A percentile compares a stretch with the other conserved stretches of the same genome.
These are phyloP conservation scores for Gnathonemus longibarbis DNA, from an alignment of 2,113 vertebrate species.

Conservation along the genomic window DNA sequence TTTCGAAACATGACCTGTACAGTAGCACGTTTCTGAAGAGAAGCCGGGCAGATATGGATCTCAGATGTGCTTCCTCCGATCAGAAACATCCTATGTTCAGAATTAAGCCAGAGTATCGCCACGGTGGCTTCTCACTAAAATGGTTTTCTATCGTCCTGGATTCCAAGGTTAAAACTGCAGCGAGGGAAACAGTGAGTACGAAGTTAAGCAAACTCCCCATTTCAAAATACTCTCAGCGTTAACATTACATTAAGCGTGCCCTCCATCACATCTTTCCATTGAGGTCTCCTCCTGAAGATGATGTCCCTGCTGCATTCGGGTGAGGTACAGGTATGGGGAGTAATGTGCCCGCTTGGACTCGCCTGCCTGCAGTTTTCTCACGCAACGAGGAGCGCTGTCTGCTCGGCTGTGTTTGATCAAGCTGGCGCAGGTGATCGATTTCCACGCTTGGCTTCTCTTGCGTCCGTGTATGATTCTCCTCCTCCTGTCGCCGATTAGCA, in stretches of 20 bases:
- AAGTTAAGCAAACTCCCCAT: not conserved
- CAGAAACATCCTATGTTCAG: not conserved
- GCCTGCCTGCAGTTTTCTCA: conserved; percentile 32
- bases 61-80: not conserved
- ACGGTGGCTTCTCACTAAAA: not conserved
- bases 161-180: not conserved
- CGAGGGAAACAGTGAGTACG: not conserved
- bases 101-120: not conserved
- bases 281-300: not conserved
- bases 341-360: conserved; percentile 6
- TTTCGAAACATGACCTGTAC: not conserved
- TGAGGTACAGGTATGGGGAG: conserved; percentile 14
- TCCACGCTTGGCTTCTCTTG: conserved; percentile 32
- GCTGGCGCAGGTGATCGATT: conserved; percentile 35
- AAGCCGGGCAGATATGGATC: not conserved
- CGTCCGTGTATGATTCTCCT: conserved; percentile 10
- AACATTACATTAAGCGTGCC: not conserved
- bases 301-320: conserved; percentile 19
- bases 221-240: not conserved
- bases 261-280: not conserved
- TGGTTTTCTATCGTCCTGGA: not conserved
- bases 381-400: conserved; percentile 12
- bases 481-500: conserved; percentile 23
- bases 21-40: not conserved
- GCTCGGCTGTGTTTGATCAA: conserved; percentile 31